phyloP scores from a whole-genome alignment of 2,888 invertebrate species.

The Melitaea athalia region DNA sequence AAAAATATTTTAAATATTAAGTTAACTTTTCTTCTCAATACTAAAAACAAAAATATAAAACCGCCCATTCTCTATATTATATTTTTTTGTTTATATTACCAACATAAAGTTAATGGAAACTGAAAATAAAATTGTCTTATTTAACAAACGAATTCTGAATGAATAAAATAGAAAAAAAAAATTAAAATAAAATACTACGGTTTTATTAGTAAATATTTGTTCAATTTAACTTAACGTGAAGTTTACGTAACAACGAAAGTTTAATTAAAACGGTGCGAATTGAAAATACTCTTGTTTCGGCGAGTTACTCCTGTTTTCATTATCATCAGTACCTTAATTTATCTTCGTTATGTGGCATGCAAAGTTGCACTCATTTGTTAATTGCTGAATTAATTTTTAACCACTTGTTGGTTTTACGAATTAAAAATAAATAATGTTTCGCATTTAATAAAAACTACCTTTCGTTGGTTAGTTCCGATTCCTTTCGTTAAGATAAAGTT shows the following conservation, averaged over 20 bases:
- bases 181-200: background rate
- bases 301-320: conserved; percentile 63
- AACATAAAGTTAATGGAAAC: background rate
- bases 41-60: too few species aligned
- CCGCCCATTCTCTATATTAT: too few species aligned
- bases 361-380: conserved; percentile 41
- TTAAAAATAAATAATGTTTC: background rate
- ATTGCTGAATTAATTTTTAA: conserved; percentile 35
- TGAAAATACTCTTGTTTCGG: conserved; percentile 61
- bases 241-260: conserved; percentile 39
- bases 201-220: conserved; percentile 13
- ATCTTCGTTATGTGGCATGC: conserved; percentile 61
- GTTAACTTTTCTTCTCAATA: too few species aligned
- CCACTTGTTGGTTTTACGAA: conserved; percentile 19
- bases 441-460: too few species aligned
- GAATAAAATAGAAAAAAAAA: background rate
- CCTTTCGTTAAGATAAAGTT: too few species aligned
- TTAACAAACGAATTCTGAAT: background rate
- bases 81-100: background rate
- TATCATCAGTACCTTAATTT: conserved; percentile 64
- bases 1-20: too few species aligned
- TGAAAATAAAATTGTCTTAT: background rate
- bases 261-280: conserved; percentile 67
- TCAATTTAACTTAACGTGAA: conserved; percentile 18
- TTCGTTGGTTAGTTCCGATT: too few species aligned